Percentiles rank a stretch among this genome's conserved stretches.
phyloP scores from a whole-genome alignment of 2,888 invertebrate species.

The Drosophila pseudotalamancana region DNA sequence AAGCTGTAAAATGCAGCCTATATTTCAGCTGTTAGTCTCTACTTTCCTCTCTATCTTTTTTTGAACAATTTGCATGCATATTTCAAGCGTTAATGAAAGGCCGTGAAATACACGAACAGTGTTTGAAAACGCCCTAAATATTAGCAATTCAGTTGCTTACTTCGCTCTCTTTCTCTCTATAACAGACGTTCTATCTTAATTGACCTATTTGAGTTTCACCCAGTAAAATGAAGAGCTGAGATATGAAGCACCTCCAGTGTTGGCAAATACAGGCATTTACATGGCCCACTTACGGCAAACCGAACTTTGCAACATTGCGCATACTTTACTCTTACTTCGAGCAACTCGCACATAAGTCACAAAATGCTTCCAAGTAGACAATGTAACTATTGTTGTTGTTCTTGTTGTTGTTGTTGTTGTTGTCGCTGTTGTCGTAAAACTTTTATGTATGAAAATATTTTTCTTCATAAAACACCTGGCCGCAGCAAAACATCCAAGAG shows the following conservation, averaged over 20 bases:
- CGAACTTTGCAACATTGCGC: slow-evolving; percentile 42
- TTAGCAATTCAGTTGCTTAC: no score
- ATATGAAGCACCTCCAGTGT: slow-evolving; percentile 15
- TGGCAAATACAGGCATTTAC: slow-evolving; percentile 19
- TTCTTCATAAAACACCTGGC: slow-evolving; percentile 70
- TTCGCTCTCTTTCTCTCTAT: not conserved
- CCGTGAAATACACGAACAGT: not conserved
- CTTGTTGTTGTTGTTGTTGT: slow-evolving; percentile 31
- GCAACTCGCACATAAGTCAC: slow-evolving; percentile 53
- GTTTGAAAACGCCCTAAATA: not conserved
- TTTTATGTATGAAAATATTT: slow-evolving; percentile 75
- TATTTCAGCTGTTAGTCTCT: not conserved
- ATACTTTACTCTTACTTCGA: slow-evolving; percentile 43
- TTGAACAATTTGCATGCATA: not conserved
- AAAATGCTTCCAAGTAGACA: slow-evolving; percentile 54
- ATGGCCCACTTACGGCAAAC: slow-evolving; percentile 32
- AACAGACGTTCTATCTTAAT: not conserved
- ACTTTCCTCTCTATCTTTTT: not conserved
- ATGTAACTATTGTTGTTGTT: slow-evolving; percentile 29
- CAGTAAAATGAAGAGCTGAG: slow-evolving; percentile 18
- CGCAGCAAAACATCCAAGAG: slow-evolving; percentile 17
- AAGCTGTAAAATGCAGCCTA: slow-evolving; percentile 12
- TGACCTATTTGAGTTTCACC: not conserved
- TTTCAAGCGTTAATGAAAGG: not conserved
- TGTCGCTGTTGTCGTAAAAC: slow-evolving; percentile 61